Base-by-base conservation (phyloP, 2,113 vertebrate genomes). In the Podiceps cristatus region DNA sequence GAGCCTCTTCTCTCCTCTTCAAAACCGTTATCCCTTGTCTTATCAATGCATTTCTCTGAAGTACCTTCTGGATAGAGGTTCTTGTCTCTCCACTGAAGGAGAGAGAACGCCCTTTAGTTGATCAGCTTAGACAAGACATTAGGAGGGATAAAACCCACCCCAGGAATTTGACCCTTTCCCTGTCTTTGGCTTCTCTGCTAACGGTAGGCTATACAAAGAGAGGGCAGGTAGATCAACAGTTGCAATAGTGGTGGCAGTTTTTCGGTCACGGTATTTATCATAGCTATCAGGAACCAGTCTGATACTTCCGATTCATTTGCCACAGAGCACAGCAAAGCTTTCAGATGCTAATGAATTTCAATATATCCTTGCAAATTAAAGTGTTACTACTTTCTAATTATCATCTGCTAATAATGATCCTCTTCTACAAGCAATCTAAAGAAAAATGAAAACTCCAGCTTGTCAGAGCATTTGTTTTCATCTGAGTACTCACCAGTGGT, bases 351-450 rank as follows among this genome's bases (percentile, higher is more conserved):
- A 96, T 94, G 91, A 92, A 96, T 97, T 97, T 96, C 94, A 74
- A 94, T 96, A 90, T 86, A 91, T 94, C 80, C 71, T 96, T 64
- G 83, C 95, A 95, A 96, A 96, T 96, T 95, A 94, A 96, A 97
- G 86, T 86, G 88, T 95, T 96, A 78, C 91, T 67, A 47, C 86
- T 97, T 95, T 78, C 77, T 94, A 96, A 97, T 96, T 97, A 96
- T 97, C 86, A 90, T 95, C 95, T 97, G 97, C 93, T 97, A 97
- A 96, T 97, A 94, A 92, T 72, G 84, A 93, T 98, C 88, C 64
- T 95, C 80, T 96, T 96, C 71, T 95, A 95, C 90, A 95, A 94
- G 93, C 93, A 86, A 86, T 83, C 96, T 88, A 86, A 96, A 87
- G 88, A 91, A 96, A 96, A 93, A 95, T 82, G 90, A 91, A 87